Conservation (phyloP, 2,797 vertebrate species). For the Falco biarmicus region DNA sequence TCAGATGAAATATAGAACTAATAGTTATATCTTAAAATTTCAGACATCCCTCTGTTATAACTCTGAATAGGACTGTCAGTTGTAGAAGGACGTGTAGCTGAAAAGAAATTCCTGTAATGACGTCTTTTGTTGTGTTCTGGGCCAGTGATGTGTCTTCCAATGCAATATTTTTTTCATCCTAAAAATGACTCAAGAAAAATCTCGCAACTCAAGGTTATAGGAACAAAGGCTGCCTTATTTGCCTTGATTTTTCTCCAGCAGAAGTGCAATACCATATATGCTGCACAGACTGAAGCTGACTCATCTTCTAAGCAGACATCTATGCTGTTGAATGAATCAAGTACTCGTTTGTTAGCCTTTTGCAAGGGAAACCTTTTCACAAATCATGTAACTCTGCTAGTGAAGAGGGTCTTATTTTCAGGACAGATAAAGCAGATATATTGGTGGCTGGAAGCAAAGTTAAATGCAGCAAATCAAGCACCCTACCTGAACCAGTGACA, state of each 20-base stretch:
- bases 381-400: not conserved
- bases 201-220: not conserved
- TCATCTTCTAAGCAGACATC: not conserved
- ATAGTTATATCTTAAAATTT: not conserved
- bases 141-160: not conserved
- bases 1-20: not conserved
- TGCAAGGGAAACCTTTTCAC: not conserved
- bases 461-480: not conserved
- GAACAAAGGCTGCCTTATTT: not conserved
- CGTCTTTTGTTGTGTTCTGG: not conserved
- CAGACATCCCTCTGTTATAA: not conserved
- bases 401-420: slow-evolving; percentile 1
- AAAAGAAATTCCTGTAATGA: not conserved
- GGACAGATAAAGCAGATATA: not conserved
- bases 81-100: not conserved
- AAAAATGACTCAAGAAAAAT: not conserved
- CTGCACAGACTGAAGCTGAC: not conserved
- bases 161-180: not conserved
- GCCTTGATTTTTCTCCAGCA: not conserved
- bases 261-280: not conserved
- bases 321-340: not conserved
- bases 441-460: not conserved
- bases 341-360: slow-evolving; percentile 8
- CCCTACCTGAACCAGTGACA: not conserved
- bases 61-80: not conserved